Base-by-base conservation (phyloP, 2,797 vertebrate species). In the Acrossocheilus wenchowensis region DNA sequence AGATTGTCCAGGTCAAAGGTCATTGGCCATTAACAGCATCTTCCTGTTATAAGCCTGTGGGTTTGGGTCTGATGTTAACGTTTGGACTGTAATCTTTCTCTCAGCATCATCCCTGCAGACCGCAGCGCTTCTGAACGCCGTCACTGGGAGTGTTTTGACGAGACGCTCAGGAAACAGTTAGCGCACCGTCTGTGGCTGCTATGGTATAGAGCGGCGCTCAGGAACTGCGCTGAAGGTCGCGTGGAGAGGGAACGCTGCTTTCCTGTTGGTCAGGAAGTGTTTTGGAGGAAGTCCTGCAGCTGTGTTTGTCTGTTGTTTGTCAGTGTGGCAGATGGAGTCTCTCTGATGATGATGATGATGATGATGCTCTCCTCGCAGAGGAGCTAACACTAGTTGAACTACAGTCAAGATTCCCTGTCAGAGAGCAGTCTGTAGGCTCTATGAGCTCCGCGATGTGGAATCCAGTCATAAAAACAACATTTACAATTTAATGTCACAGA, bases 231-330 rank as follows among this genome's bases (percentile, higher is more conserved):
- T 66, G 75, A 86, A 62, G 87, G 88, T 79, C 86, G 11, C 17
- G 68, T 4, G 43, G 21, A 50, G 45, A 17, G n/a, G 10, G 48
- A 39, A 57, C 12, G 21, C 36, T 39, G 52, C 7, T 80, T 43
- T 66, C 60, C 78, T 3, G 77, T 52, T 26, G n/a, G 0, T 10
- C 62, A 41, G 78, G 52, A 71, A 75, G 57, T 72, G 78, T 88
- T 90, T 90, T 90, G 93, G 90, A 84, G 91, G 87, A 54, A 36
- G 68, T 80, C 41, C 75, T 69, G 60, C n/a, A 77, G 34, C 17
- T 64, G 73, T 74, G 45, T 43, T 64, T 64, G 21, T 11, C 43
- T 6, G 23, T 36, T 36, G 34, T 36, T 36, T 36, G 34, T 36
- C 34, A 2, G 66, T 34, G 60, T 14, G 26, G 26, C 39, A 74